Base-by-base conservation (phyloP, 1,140 invertebrate genomes). In the Eumeta japonica region DNA sequence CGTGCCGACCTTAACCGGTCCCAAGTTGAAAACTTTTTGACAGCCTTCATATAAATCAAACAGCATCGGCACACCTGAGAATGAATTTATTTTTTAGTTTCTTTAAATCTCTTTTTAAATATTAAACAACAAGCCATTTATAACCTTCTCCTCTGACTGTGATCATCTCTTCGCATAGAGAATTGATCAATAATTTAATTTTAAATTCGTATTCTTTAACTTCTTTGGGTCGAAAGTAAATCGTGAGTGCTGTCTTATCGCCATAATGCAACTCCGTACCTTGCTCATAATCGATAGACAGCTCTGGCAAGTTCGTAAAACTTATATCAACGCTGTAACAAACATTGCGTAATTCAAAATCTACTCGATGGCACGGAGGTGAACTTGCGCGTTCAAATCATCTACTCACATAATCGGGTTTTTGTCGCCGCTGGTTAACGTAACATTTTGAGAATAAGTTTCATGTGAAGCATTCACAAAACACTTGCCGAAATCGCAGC, bases 41-140 rank as follows among this genome's bases (percentile, higher is more conserved):
- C 70, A 74, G 7, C 70, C 70, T 52, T 74, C 70, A 27, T 62
- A 71, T 3, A 74, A 45, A 37, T 74, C 70, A 28, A 62, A 67
- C 11, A 74, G 46, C 0, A 71, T 40, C 18, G 65, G 65, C 14
- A 74, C 48, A 12, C 70, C 70, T 74, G 18, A 33, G 60, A 46
- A 37, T 28, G 35, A 7, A 24, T 24, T n/a, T 24, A 24, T 5
- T 7, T 24, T 24, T 24, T n/a, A n/a, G n/a, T n/a, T n/a, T n/a
- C n/a, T n/a, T n/a, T n/a, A n/a, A n/a, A n/a, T n/a, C n/a, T n/a
- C n/a, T n/a, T n/a, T n/a, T n/a, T n/a, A n/a, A n/a, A n/a, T n/a
- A n/a, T n/a, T n/a, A n/a, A n/a, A n/a, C n/a, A n/a, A n/a, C n/a
- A n/a, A n/a, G n/a, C n/a, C n/a, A n/a, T n/a, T n/a, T n/a, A 28